phyloP scores from a whole-genome alignment of 2,888 invertebrate species.

The Monopis laevigella region DNA sequence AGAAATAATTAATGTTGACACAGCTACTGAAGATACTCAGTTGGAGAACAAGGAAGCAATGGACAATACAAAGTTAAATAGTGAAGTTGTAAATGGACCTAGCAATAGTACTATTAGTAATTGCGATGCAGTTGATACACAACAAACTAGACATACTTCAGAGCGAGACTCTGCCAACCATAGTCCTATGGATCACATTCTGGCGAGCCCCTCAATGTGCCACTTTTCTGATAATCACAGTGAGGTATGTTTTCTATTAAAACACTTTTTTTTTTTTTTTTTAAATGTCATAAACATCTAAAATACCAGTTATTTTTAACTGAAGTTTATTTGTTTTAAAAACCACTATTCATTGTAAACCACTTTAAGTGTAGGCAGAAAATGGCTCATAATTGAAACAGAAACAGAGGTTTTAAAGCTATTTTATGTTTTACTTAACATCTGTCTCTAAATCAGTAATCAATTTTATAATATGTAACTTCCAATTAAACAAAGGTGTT shows the following conservation, averaged over 20 bases:
- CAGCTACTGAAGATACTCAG: constrained; percentile 29
- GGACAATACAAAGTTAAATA: constrained; percentile 38
- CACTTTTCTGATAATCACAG: constrained; percentile 76
- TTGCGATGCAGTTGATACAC: constrained; percentile 39
- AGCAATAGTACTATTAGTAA: constrained; percentile 29
- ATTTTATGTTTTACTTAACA: too few relatives aligned
- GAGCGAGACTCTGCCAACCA: constrained; percentile 81
- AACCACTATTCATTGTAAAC: too few relatives aligned
- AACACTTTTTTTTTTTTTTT: too few relatives aligned
- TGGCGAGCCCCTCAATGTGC: constrained; percentile 74
- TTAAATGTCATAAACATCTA: too few relatives aligned
- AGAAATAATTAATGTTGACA: constrained; percentile 25
- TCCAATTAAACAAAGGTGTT: constrained; percentile 12
- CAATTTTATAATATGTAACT: too few relatives aligned
- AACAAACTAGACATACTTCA: constrained; percentile 45
- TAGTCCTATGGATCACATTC: constrained; percentile 76
- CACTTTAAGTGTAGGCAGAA: too few relatives aligned
- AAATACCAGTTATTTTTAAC: too few relatives aligned
- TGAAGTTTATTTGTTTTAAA: background rate
- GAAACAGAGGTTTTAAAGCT: too few relatives aligned
- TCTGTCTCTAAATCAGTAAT: too few relatives aligned
- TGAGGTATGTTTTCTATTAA: too few relatives aligned
- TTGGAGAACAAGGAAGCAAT: too few relatives aligned
- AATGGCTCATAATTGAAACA: too few relatives aligned
- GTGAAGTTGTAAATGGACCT: constrained; percentile 35